Conservation (phyloP, 2,113 vertebrate genomes). For the Cynoglossus semilaevis region DNA sequence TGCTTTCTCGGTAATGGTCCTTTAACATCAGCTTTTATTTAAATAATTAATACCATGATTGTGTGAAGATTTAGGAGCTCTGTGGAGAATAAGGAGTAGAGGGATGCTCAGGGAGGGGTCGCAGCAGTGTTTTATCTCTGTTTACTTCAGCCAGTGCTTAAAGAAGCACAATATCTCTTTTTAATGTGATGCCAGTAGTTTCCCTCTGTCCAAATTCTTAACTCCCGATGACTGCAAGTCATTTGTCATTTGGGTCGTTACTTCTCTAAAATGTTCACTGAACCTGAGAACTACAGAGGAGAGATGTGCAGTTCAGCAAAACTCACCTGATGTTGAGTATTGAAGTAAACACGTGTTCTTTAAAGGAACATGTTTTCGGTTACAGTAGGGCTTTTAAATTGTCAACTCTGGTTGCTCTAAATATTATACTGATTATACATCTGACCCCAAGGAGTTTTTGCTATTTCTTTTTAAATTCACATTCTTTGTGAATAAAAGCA, state of each 20-base stretch:
- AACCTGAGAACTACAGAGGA: conserved; percentile 40
- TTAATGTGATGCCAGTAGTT: conserved; percentile 22
- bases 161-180: conserved; percentile 14
- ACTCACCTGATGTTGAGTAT: conserved; percentile 69
- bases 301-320: conserved; percentile 64
- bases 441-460: too few relatives aligned
- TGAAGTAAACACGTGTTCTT: conserved; percentile 71
- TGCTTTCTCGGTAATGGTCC: conserved; percentile 24
- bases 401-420: conserved; percentile 10
- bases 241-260: conserved; percentile 27
- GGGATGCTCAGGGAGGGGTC: conserved; percentile 10
- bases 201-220: conserved; percentile 16
- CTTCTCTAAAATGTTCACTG: conserved; percentile 38
- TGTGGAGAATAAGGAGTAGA: conserved; percentile 14
- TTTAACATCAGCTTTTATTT: conserved; percentile 18
- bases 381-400: not conserved
- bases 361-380: conserved; percentile 5
- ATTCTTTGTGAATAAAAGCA: conserved; percentile 48
- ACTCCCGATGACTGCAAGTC: conserved; percentile 15
- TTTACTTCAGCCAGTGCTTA: conserved; percentile 14
- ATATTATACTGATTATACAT: not conserved
- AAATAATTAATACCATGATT: conserved; percentile 34
- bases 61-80: conserved; percentile 25
- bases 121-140: conserved; percentile 26
- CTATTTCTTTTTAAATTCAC: conserved; percentile 18